Base-by-base conservation (phyloP, 2,888 invertebrate genomes). In the Carpatolechia fugitivella region DNA sequence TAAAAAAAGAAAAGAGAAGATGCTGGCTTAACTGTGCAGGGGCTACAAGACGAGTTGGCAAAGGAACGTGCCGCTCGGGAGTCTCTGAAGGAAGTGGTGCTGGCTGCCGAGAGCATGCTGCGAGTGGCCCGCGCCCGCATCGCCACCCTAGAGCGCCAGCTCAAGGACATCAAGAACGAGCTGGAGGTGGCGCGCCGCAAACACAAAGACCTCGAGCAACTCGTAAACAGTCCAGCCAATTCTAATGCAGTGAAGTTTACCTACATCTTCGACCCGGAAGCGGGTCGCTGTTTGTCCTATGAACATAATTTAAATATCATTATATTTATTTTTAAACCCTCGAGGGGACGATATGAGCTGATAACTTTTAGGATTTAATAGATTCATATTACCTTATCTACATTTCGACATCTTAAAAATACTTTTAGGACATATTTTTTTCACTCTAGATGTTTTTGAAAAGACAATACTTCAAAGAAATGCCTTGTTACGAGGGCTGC, bases 121-220 rank as follows among this genome's bases (percentile, higher is more conserved):
- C 76, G 87, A 0, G 82, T 80, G 48, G 88, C 90, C 36, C 81
- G 89, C 18, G 72, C 80, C 3, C 80, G 86, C 56, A 84, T 88
- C 57, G 62, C 78, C 1, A 76, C 77, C 0, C 73, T 90, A 7
- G 90, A 90, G 67, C 71, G 80, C 35, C 82, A 85, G 65, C 70
- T 86, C 1, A 89, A 85, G 61, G 83, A 86, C 2, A 63, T 70
- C n/a, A 74, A 75, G 44, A 60, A 69, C 1, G 85, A 86, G 24
- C 69, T 85, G 18, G 87, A 88, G 3, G 57, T 66, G 1, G 58
- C 78, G 29, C 75, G 72, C 48, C 80, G 78, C 65, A 90, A 86
- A 66, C 80, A 85, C 56, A 86, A 81, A 64, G 90, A 89, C 59
- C 74, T 85, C 62, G 88, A 89, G 67, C 82, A 82, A 74, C 78